Percentiles rank a stretch among this genome's conserved stretches.
Conservation (phyloP, 92 coral and sea anemone genomes). For the Porites rus region DNA sequence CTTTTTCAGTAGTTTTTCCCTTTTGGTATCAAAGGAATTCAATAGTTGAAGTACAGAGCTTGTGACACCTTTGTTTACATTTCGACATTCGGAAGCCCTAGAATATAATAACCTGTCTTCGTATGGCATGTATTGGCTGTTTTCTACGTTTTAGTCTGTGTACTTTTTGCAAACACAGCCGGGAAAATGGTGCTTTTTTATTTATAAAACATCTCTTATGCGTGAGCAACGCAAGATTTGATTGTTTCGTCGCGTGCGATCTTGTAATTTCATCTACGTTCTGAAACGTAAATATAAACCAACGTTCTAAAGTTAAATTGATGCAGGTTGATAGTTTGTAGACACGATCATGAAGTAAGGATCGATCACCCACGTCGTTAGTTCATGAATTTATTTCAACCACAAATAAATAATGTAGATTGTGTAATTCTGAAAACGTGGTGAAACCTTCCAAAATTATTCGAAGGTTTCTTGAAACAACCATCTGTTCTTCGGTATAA, state of each 20-base stretch:
- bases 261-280: neutral
- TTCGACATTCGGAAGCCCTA: conserved; percentile 8
- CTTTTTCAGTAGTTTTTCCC: neutral
- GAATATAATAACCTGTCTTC: conserved; percentile 10
- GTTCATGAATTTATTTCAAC: neutral
- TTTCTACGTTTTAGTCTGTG: neutral
- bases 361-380: neutral
- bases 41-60: conserved; percentile 21
- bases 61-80: conserved; percentile 44
- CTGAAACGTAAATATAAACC: conserved; percentile 2
- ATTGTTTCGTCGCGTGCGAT: neutral
- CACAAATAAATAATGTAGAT: neutral
- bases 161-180: neutral
- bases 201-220: neutral
- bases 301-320: neutral
- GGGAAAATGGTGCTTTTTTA: neutral
- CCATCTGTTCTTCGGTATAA: neutral
- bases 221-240: neutral
- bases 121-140: neutral
- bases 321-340: neutral
- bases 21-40: conserved; percentile 56
- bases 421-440: neutral
- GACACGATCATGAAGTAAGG: neutral
- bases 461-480: neutral
- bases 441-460: neutral